Percentiles rank a stretch among this genome's conserved stretches.
These are phyloP conservation scores for Forbesichthys papilliferus DNA, from an alignment of 2,113 vertebrate species.

Conservation along the genomic window DNA sequence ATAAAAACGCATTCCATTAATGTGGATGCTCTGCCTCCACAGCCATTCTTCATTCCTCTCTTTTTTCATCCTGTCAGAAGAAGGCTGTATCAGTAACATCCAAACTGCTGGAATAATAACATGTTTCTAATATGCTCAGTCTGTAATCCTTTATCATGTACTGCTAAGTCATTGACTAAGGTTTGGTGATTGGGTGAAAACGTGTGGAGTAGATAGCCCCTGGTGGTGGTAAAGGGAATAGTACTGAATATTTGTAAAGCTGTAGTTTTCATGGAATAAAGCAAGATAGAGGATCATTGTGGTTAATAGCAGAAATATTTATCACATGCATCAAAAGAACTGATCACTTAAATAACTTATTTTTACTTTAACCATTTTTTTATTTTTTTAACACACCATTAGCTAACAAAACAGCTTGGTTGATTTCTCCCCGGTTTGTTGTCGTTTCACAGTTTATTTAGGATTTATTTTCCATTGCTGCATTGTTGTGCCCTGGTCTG, in stretches of 20 bases:
- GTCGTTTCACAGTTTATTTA: conserved; percentile 36
- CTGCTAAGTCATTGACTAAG: conserved; percentile 34
- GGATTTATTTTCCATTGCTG: conserved; percentile 40
- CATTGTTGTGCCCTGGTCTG: conserved; percentile 16
- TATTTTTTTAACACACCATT: not conserved
- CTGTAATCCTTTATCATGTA: conserved; percentile 46
- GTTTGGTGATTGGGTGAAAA: conserved; percentile 36
- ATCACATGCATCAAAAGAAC: not conserved
- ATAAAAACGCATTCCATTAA: conserved; percentile 48
- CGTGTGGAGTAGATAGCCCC: conserved; percentile 71
- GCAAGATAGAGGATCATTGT: too few species aligned
- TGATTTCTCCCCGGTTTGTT: conserved; percentile 22
- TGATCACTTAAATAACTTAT: not conserved
- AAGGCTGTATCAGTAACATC: conserved; percentile 42
- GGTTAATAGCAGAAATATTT: not conserved
- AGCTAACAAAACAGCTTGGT: conserved; percentile 12
- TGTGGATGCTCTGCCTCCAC: conserved; percentile 41
- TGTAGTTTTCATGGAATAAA: not conserved
- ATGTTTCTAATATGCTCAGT: conserved; percentile 13
- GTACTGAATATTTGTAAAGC: conserved; percentile 1
- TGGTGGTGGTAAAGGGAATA: conserved; percentile 45
- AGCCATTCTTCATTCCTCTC: conserved; percentile 24
- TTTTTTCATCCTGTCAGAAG: conserved; percentile 24
- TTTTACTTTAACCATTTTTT: not conserved
- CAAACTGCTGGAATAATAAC: conserved; percentile 35